phyloP scores from a whole-genome alignment of 2,888 invertebrate genomes.

The Aleiodes alternator region DNA sequence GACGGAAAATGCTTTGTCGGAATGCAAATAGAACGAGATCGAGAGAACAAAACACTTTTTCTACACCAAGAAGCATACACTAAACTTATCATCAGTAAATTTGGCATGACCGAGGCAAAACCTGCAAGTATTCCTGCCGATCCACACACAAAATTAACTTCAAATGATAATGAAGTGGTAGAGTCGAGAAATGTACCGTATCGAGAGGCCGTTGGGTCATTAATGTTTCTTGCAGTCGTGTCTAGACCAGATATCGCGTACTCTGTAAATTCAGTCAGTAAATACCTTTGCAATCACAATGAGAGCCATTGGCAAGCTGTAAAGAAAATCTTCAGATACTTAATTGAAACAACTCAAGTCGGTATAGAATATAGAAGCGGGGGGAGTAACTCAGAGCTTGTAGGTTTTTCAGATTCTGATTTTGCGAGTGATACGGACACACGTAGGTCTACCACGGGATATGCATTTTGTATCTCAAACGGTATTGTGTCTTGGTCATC shows the following conservation, averaged over 20 bases:
- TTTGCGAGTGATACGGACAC: conserved; percentile 48
- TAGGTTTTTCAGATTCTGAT: conserved; percentile 46
- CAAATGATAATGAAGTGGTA: conserved; percentile 40
- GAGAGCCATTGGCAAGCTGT: conserved; percentile 47
- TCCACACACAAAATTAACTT: conserved; percentile 39
- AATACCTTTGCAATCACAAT: conserved; percentile 38
- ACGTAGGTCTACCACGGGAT: conserved; percentile 50
- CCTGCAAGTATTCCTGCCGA: conserved; percentile 48
- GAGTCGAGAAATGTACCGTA: conserved; percentile 43
- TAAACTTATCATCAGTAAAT: conserved; percentile 45
- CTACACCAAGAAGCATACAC: conserved; percentile 12
- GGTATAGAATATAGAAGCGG: conserved; percentile 43
- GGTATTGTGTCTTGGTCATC: conserved; percentile 46
- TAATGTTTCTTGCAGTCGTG: conserved; percentile 46
- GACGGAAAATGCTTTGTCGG: not conserved
- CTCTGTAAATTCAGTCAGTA: conserved; percentile 46
- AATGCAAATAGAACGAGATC: not conserved
- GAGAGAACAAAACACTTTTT: not conserved
- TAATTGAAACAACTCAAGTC: conserved; percentile 43
- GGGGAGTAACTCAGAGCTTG: conserved; percentile 43
- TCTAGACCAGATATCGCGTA: conserved; percentile 48
- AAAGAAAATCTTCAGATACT: conserved; percentile 48
- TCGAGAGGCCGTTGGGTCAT: conserved; percentile 47
- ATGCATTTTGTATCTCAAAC: conserved; percentile 45
- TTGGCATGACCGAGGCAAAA: conserved; percentile 52